Conservation (phyloP, 2,888 invertebrate genomes). For the Ectemnius lituratus region DNA sequence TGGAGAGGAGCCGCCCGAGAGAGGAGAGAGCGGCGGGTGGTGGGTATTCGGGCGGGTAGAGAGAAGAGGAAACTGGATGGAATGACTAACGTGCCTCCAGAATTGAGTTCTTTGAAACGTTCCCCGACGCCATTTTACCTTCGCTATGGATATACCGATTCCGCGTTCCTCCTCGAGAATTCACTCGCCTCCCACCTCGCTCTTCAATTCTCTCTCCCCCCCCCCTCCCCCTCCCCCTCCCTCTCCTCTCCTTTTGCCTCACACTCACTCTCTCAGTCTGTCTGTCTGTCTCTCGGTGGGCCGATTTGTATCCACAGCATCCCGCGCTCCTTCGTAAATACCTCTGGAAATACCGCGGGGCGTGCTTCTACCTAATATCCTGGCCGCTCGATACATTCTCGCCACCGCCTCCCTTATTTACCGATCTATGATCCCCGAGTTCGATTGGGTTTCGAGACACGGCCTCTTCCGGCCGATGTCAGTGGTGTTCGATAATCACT, state of each 20-base stretch:
- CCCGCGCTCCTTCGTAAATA: constrained; percentile 4
- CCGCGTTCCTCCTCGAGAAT: constrained; percentile 17
- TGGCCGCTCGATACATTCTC: not conserved
- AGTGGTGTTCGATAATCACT: too few species aligned
- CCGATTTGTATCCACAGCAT: not conserved
- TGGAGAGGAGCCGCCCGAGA: not conserved
- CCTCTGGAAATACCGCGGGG: constrained; percentile 8
- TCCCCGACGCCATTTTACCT: constrained; percentile 49
- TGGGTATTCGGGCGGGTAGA: not conserved
- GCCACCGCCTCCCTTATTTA: not conserved
- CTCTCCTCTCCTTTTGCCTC: too few species aligned
- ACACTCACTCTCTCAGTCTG: too few species aligned
- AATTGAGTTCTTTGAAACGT: constrained; percentile 55
- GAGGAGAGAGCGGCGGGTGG: constrained; percentile 7
- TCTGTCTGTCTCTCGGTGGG: not conserved
- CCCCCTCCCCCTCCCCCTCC: not conserved
- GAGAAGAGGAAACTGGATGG: constrained; percentile 34
- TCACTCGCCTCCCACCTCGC: not conserved
- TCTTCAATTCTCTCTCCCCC: not conserved
- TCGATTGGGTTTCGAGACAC: not conserved
- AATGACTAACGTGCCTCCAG: constrained; percentile 53
- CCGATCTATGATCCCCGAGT: not conserved
- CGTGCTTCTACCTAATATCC: not conserved
- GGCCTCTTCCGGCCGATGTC: not conserved
- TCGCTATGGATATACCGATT: constrained; percentile 16